Evolutionary conservation across 2,113 vertebrate species (phyloP), one percentile per base, ranked within the genome.

Genomic region (Eulemur macaco): DNA sequence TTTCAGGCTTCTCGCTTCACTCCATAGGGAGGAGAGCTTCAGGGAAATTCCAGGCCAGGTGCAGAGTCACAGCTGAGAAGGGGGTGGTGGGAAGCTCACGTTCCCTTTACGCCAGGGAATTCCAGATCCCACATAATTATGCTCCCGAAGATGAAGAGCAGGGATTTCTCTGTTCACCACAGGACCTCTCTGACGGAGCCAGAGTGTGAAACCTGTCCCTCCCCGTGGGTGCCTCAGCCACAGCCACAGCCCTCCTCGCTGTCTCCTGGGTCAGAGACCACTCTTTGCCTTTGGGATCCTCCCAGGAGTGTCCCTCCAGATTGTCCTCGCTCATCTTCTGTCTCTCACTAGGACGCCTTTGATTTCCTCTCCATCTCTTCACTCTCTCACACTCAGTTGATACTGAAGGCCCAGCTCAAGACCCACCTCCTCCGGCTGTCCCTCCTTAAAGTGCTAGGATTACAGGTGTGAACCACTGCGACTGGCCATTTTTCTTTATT

Each of bases 1-100:
- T 97, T 97, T 86, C 94, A 89, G 85, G 69, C 92, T 92, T 92
- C 81, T 94, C 80, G 56, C 63, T 68, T 54, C 5, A 27, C 2
- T 63, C 95, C 86, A 34, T 6, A 34, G 89, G 68, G 95, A 95
- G 20, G 52, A 27, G 39, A 63, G 37, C 94, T 91, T 60, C 82
- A 89, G 97, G 91, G 95, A 94, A 68, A 56, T 68, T 39, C 58
- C n/a, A 86, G 73, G 56, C 42, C 34, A 89, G 82, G 25, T 20
- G 50, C 42, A 60, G 90, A 92, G 18, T 45, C 52, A 1, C 2
- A 21, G 81, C 74, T 1, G 7, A 42, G 63, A 29, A 83, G 29
- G 69, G 54, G 47, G 45, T 3, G 9, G 21, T 31, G 7, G 42
- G 76, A 63, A 60, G 11, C 63, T 39, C 18, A 11, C 1, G 8